Percentiles rank a stretch among this genome's conserved stretches.
Conservation (phyloP, 2,113 vertebrate genomes). For the Leptobrachium ailaonicum region DNA sequence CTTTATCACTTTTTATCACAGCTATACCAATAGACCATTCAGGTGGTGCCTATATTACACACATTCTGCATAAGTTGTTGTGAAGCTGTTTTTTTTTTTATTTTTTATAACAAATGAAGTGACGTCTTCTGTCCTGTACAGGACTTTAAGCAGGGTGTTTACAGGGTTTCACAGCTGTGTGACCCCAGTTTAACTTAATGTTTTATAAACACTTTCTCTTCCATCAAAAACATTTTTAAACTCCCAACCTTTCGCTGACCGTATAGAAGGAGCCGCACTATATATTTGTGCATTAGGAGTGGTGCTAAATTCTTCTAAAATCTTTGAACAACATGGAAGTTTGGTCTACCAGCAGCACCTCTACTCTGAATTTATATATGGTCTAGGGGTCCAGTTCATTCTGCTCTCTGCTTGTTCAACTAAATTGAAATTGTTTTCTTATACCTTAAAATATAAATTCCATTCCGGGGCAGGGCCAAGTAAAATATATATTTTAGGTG, state of each 20-base stretch:
- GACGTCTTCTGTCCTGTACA: not conserved
- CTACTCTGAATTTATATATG: not conserved
- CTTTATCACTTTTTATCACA: too few relatives aligned
- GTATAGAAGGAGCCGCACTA: not conserved
- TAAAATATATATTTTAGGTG: constrained; percentile 11
- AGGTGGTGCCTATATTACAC: too few relatives aligned
- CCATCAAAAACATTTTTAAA: constrained; percentile 37
- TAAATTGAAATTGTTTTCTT: not conserved
- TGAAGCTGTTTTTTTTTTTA: too few relatives aligned
- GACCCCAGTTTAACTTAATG: constrained; percentile 17
- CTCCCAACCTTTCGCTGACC: constrained; percentile 6
- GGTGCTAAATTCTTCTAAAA: constrained; percentile 4
- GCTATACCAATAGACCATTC: too few relatives aligned
- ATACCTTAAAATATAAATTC: not conserved
- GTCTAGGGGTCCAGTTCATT: not conserved
- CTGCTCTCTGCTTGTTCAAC: not conserved
- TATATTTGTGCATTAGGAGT: constrained; percentile 23
- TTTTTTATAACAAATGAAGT: too few relatives aligned
- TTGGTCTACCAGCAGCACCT: not conserved
- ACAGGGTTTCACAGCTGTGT: constrained; percentile 25
- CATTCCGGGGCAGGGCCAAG: not conserved
- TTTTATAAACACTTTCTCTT: constrained; percentile 37
- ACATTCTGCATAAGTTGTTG: too few relatives aligned
- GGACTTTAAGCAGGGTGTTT: constrained; percentile 9
- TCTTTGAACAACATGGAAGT: not conserved